Base-by-base conservation (phyloP, 2,797 vertebrate species). In the Threskiornis aethiopicus region DNA sequence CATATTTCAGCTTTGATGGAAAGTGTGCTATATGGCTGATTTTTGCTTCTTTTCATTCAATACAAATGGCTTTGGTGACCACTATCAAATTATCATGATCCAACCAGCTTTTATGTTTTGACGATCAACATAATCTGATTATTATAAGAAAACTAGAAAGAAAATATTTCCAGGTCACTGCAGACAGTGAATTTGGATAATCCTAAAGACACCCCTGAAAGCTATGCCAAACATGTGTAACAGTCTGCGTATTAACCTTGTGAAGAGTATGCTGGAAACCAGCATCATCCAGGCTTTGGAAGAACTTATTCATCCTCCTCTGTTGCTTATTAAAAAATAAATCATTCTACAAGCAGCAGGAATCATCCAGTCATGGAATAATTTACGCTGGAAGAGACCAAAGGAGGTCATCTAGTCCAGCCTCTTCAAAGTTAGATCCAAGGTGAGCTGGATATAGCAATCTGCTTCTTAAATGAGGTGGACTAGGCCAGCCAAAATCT, bases 11-110 rank as follows among this genome's bases (percentile, higher is more conserved):
- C 44, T 64, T 44, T 44, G 44, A 52, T 58, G 37, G 35, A 7
- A 70, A 35, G 39, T 0, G 3, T 10, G 22, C 14, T 62, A 0
- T 6, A 2, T 5, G 29, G 6, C 14, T 31, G 18, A 10, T 31
- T 39, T 66, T 64, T 84, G 16, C 18, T 91, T 64, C 39, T 64
- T 71, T 80, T 49, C 12, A 18, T 47, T 70, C 46, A 35, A 0
- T 13, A 47, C 7, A 87, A 93, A 79, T 29, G 18, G 13, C 31
- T 83, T 62, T 55, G 31, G 37, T 54, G 75, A 57, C 24, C 25
- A 54, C 14, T 9, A 29, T 5, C 35, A 65, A 51, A 58, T 35
- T 22, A 49, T 1, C 26, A n/a, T 1, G 5, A 76, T 22, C 21
- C 47, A 80, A 59, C 1, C 16, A 91, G 22, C 7, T 87, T 67